phyloP scores from a whole-genome alignment of 2,797 vertebrate species.

The Smutsia gigantea region DNA sequence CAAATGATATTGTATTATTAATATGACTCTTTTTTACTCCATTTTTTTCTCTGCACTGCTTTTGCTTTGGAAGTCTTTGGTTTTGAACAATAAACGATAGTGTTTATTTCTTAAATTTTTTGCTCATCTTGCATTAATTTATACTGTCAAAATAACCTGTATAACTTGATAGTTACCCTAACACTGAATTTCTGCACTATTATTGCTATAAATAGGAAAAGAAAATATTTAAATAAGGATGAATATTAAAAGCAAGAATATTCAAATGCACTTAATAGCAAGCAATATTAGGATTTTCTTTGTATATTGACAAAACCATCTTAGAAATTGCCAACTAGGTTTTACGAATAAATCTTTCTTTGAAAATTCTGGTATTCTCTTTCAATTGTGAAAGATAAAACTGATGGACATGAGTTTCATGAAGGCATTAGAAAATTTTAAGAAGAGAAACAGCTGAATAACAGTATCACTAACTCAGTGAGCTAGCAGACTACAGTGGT shows the following conservation, averaged over 20 bases:
- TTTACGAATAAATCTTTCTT: slow-evolving; percentile 10
- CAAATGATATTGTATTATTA: background rate
- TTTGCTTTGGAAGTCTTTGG: background rate
- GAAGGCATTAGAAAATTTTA: background rate
- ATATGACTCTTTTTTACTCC: background rate
- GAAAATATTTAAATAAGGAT: slow-evolving; percentile 33
- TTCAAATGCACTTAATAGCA: slow-evolving; percentile 25
- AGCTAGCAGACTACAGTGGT: slow-evolving; percentile 26
- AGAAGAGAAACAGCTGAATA: background rate
- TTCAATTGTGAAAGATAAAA: background rate
- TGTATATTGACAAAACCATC: background rate
- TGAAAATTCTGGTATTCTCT: background rate
- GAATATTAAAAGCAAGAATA: background rate
- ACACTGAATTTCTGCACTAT: background rate
- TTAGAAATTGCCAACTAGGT: background rate
- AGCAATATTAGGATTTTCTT: background rate
- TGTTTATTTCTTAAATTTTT: background rate
- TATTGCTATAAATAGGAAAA: background rate
- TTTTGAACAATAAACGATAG: background rate
- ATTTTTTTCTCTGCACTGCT: background rate
- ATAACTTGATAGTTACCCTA: background rate
- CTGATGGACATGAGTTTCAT: background rate
- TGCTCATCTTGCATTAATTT: background rate
- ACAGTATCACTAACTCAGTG: background rate
- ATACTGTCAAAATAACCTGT: background rate